Percentiles rank a stretch among this genome's conserved stretches.
These are phyloP conservation scores for Phaethon lepturus DNA, from an alignment of 2,113 vertebrate species.

Conservation along the genomic window DNA sequence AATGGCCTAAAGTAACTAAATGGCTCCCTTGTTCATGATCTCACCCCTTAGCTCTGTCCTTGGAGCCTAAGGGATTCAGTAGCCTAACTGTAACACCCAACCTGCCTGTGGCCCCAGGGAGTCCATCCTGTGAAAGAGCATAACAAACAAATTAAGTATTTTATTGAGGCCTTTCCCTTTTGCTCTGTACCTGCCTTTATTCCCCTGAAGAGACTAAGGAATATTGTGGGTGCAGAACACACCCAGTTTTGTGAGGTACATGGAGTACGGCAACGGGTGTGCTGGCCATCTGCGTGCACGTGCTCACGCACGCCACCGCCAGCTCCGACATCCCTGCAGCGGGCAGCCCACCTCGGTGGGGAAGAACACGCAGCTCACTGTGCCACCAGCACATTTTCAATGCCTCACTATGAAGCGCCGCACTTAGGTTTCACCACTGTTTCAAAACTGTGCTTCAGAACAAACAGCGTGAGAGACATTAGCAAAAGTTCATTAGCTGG, in stretches of 20 bases:
- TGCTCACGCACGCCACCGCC: accelerated
- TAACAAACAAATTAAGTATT: neutral
- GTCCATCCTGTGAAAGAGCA: neutral
- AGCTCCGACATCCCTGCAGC: neutral
- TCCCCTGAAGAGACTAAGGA: neutral
- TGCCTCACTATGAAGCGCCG: accelerated
- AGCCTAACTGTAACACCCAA: neutral
- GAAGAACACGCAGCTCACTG: accelerated
- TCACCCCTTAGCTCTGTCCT: neutral
- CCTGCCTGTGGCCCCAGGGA: neutral
- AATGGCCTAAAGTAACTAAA: neutral
- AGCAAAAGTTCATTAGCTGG: neutral
- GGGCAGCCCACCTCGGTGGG: neutral
- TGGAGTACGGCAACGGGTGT: neutral
- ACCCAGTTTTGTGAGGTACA: neutral
- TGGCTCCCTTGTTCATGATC: neutral
- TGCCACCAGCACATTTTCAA: neutral
- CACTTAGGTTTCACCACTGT: neutral
- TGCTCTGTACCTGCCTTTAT: neutral
- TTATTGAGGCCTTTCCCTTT: neutral
- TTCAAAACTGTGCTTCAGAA: neutral
- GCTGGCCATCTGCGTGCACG: accelerated
- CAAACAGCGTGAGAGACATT: neutral
- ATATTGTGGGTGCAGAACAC: neutral
- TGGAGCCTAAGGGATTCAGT: neutral